A percentile compares a stretch with the other conserved stretches of the same genome.
Conservation (phyloP, 1,140 invertebrate species). For the Pararge aegeria region DNA sequence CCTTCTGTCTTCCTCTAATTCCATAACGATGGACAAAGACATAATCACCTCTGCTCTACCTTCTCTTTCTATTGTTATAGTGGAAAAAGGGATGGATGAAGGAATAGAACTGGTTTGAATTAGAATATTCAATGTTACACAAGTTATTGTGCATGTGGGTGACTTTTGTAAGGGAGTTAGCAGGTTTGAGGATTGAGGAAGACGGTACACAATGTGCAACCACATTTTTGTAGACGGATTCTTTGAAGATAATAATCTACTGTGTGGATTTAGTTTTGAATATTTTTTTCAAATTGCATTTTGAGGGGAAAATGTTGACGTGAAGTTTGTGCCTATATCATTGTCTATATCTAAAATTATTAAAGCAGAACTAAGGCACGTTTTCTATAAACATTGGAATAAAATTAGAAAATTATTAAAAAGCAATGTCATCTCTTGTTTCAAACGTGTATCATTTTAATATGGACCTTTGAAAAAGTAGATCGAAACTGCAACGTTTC, state of each 20-base stretch:
- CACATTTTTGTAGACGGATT: neutral
- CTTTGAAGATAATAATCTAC: neutral
- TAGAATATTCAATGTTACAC: slow-evolving; percentile 28
- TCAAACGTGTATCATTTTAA: too few relatives aligned
- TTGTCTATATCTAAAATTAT: too few relatives aligned
- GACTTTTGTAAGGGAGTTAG: slow-evolving; percentile 24
- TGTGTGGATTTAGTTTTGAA: neutral
- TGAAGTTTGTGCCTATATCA: too few relatives aligned
- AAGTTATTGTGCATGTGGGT: slow-evolving; percentile 25
- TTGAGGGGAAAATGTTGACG: too few relatives aligned
- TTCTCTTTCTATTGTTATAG: neutral
- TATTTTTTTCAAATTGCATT: neutral
- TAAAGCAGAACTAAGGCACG: too few relatives aligned
- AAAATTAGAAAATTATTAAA: too few relatives aligned
- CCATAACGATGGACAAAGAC: slow-evolving; percentile 35
- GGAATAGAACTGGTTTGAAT: slow-evolving; percentile 18
- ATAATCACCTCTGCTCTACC: slow-evolving; percentile 11
- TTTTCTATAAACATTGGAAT: too few relatives aligned
- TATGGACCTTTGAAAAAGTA: too few relatives aligned
- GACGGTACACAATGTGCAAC: slow-evolving; percentile 3
- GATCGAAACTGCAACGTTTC: too few relatives aligned
- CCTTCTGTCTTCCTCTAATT: slow-evolving; percentile 32
- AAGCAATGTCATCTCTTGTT: too few relatives aligned
- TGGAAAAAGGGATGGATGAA: slow-evolving; percentile 5
- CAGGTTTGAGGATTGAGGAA: slow-evolving; percentile 13